phyloP scores from a whole-genome alignment of 2,113 vertebrate species.

The Ptyas mucosa region DNA sequence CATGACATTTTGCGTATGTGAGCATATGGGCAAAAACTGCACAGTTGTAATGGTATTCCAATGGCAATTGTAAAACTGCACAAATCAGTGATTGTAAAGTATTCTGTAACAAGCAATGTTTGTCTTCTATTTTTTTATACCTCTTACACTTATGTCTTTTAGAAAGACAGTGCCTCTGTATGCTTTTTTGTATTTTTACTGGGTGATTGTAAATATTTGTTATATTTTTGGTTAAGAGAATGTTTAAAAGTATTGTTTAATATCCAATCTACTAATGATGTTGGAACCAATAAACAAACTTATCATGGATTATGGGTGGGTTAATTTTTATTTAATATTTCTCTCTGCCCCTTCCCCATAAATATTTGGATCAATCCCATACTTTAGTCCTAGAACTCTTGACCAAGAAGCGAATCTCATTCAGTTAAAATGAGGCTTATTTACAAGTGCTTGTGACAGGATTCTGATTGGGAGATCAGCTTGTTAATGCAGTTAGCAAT shows the following conservation, averaged over 20 bases:
- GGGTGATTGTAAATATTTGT: slow-evolving; percentile 95
- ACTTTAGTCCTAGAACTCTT: neutral
- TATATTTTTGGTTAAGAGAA: slow-evolving; percentile 98
- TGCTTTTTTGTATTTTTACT: slow-evolving; percentile 94
- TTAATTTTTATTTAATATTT: neutral
- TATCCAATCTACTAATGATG: slow-evolving; percentile 78
- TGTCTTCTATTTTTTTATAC: slow-evolving; percentile 85
- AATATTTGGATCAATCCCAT: neutral
- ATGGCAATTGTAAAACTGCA: slow-evolving; percentile 81
- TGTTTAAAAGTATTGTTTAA: slow-evolving; percentile 88
- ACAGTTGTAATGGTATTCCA: slow-evolving; percentile 78
- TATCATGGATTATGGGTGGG: slow-evolving; percentile 19
- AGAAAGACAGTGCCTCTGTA: slow-evolving; percentile 96
- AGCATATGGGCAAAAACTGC: slow-evolving; percentile 80
- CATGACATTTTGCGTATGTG: slow-evolving; percentile 66
- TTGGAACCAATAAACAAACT: slow-evolving; percentile 75
- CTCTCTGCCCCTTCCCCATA: neutral
- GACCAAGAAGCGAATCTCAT: neutral
- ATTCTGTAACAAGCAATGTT: slow-evolving; percentile 84
- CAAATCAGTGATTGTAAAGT: slow-evolving; percentile 82
- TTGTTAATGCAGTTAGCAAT: neutral
- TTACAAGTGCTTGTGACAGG: neutral
- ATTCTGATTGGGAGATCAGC: neutral
- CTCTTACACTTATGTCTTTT: slow-evolving; percentile 96
- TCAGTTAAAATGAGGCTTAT: neutral